A percentile compares a stretch with the other conserved stretches of the same genome.
Evolutionary conservation across 2,888 invertebrate species (phyloP).

Genomic region (Gymnoscelis rufifasciata): DNA sequence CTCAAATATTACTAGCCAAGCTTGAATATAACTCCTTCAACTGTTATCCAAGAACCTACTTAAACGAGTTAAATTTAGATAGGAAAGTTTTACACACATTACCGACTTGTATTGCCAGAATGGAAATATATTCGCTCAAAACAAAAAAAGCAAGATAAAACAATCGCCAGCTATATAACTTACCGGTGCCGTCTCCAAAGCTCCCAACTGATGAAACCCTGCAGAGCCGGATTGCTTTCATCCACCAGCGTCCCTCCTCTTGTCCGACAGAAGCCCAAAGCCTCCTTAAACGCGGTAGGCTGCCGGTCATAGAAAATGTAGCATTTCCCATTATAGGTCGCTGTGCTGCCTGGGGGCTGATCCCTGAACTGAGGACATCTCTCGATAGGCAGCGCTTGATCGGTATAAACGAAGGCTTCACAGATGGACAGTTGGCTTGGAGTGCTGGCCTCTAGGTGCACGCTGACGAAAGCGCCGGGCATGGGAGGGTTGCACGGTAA

Average conservation of each 20-base stretch:
- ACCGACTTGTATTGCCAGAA: too few relatives aligned
- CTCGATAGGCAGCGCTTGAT: slow-evolving; percentile 93
- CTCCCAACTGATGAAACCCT: slow-evolving; percentile 97
- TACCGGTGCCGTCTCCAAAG: slow-evolving; percentile 92
- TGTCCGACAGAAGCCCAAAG: slow-evolving; percentile 87
- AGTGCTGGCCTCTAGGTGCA: slow-evolving; percentile 88
- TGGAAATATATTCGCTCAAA: too few relatives aligned
- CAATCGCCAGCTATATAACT: slow-evolving; percentile 37
- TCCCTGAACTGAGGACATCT: slow-evolving; percentile 95
- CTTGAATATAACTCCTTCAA: too few relatives aligned
- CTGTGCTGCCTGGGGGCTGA: slow-evolving; percentile 94
- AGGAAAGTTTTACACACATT: too few relatives aligned
- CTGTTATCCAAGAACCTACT: too few relatives aligned
- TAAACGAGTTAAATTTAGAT: too few relatives aligned
- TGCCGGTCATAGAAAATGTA: slow-evolving; percentile 95
- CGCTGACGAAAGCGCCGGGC: slow-evolving; percentile 96
- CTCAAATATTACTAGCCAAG: too few relatives aligned
- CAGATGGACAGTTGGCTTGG: slow-evolving; percentile 92
- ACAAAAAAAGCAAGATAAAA: too few relatives aligned
- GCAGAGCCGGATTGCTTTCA: slow-evolving; percentile 94
- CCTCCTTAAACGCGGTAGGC: slow-evolving; percentile 88
- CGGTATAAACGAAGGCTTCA: slow-evolving; percentile 96
- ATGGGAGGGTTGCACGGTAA: slow-evolving; percentile 96
- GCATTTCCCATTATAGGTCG: slow-evolving; percentile 96
- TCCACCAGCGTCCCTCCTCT: slow-evolving; percentile 92